Percentiles rank a stretch among this genome's conserved stretches.
phyloP scores from a whole-genome alignment of 2,113 vertebrate species.

The Brachypteracias leptosomus region DNA sequence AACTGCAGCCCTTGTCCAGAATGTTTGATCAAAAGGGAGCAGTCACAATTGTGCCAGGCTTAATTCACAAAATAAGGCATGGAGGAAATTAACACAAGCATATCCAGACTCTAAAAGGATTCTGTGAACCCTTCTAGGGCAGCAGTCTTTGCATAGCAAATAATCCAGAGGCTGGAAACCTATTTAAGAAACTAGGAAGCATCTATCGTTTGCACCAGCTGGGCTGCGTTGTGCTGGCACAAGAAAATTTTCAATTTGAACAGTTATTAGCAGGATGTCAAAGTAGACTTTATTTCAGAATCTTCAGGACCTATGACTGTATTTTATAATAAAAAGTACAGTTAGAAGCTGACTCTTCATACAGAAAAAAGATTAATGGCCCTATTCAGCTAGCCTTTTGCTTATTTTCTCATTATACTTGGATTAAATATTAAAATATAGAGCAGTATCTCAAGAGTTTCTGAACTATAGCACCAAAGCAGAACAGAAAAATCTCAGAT shows the following conservation, averaged over 20 bases:
- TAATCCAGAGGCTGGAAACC: not conserved
- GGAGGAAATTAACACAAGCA: conserved; percentile 35
- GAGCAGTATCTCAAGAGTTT: not conserved
- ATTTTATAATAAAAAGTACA: conserved; percentile 10
- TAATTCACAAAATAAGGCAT: conserved; percentile 48
- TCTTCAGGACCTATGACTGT: not conserved
- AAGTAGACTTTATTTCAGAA: conserved; percentile 33
- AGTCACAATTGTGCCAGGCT: conserved; percentile 38
- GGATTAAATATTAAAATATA: not conserved
- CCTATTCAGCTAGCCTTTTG: not conserved
- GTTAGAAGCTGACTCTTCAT: conserved; percentile 39
- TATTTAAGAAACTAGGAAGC: conserved; percentile 20
- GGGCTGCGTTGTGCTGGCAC: not conserved
- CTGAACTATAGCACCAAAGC: not conserved
- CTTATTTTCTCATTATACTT: conserved; percentile 4
- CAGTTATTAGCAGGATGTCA: not conserved
- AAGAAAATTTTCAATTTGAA: conserved; percentile 13
- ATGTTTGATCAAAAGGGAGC: conserved; percentile 47
- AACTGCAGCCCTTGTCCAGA: conserved; percentile 44
- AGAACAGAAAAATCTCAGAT: not conserved
- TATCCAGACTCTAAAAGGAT: not conserved
- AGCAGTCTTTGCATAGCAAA: not conserved
- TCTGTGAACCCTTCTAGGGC: not conserved
- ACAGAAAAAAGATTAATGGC: not conserved
- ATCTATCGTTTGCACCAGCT: not conserved